Conservation (phyloP, 2,113 vertebrate genomes). For the Erythrocercus mccallii region DNA sequence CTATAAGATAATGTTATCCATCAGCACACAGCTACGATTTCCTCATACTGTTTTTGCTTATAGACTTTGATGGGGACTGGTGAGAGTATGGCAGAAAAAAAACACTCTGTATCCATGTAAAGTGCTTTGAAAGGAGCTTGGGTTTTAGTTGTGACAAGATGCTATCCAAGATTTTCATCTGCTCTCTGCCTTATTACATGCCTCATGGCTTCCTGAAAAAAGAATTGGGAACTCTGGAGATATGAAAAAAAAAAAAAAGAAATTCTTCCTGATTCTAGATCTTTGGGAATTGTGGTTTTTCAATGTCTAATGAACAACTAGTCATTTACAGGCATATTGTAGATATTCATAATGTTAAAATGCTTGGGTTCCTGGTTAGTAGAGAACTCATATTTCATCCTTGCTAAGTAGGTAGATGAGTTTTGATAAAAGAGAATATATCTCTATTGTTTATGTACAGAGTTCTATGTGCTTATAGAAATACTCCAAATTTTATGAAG, state of each 20-base stretch:
- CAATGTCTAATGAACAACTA: not conserved
- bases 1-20: not conserved
- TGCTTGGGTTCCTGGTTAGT: not conserved
- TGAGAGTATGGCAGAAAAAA: not conserved
- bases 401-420: not conserved
- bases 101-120: not conserved
- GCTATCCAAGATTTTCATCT: not conserved
- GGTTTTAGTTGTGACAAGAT: not conserved
- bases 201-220: not conserved
- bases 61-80: accelerated
- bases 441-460: not conserved
- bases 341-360: not conserved
- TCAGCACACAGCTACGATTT: not conserved
- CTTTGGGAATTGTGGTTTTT: not conserved
- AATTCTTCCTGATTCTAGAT: not conserved
- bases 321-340: not conserved
- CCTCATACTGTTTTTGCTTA: not conserved
- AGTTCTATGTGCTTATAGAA: not conserved
- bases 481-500: not conserved
- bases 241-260: not conserved
- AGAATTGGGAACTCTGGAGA: not conserved
- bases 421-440: not conserved
- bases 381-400: not conserved
- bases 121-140: not conserved
- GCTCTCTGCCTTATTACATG: not conserved